These are phyloP conservation scores for Laothoe populi DNA, from an alignment of 2,888 invertebrate genomes.

Conservation along the genomic window DNA sequence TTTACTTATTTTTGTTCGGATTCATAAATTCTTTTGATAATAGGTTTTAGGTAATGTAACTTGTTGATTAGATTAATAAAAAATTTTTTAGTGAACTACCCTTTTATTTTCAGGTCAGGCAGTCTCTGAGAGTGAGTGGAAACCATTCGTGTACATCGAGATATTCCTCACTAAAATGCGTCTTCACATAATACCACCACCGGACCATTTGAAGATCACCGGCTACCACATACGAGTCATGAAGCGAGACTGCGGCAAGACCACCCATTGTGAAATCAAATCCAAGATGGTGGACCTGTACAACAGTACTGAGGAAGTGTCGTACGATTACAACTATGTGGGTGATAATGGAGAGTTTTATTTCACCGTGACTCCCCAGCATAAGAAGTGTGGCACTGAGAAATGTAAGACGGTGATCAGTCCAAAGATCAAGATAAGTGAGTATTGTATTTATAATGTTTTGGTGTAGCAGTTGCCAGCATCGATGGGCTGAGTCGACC, in stretches of 20 bases:
- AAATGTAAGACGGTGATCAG: conserved; percentile 64
- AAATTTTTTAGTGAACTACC: not conserved
- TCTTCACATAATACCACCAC: conserved; percentile 71
- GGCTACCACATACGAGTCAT: conserved; percentile 62
- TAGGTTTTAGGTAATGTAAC: no score
- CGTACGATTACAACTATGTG: conserved; percentile 62
- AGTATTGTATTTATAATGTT: conserved; percentile 43
- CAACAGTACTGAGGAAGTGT: conserved; percentile 62
- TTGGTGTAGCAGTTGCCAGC: not conserved
- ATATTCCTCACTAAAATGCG: conserved; percentile 62
- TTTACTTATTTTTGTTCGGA: no score
- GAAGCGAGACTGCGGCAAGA: conserved; percentile 53
- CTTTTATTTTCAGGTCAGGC: conserved; percentile 54
- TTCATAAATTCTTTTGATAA: no score
- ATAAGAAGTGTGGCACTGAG: conserved; percentile 50
- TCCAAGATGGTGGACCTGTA: conserved; percentile 44
- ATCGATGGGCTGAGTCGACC: no score
- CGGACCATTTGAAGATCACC: conserved; percentile 56
- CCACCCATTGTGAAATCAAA: conserved; percentile 45
- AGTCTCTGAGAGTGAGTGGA: conserved; percentile 66
- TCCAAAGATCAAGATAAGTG: conserved; percentile 69
- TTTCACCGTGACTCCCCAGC: conserved; percentile 68
- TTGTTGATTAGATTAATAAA: no score
- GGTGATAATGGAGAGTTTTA: conserved; percentile 64
- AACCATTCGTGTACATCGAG: conserved; percentile 76